These are phyloP conservation scores for Falco rusticolus DNA, from an alignment of 2,797 vertebrate genomes.

Conservation along the genomic window DNA sequence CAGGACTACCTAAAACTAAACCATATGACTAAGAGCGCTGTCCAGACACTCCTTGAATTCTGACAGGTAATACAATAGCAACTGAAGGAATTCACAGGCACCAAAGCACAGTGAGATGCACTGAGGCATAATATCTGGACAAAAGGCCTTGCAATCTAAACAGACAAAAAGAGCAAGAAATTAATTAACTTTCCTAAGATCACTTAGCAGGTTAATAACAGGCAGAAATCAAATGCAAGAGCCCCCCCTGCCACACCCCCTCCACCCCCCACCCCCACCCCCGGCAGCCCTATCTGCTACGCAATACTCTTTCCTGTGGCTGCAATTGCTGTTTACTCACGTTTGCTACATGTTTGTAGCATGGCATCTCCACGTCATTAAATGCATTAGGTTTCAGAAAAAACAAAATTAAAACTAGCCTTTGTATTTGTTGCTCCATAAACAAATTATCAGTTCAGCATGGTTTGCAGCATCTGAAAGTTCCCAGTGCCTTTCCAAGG, in stretches of 20 bases:
- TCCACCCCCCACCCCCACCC: too few relatives aligned
- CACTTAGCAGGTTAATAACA: not conserved
- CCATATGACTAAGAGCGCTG: too few relatives aligned
- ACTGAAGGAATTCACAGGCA: not conserved
- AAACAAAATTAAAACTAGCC: not conserved
- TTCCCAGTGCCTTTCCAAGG: not conserved
- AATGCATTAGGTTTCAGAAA: not conserved
- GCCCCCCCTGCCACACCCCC: too few relatives aligned
- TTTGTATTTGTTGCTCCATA: not conserved
- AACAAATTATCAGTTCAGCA: not conserved
- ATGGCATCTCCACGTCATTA: not conserved
- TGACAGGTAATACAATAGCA: not conserved
- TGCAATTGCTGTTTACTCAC: not conserved
- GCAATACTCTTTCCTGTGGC: not conserved
- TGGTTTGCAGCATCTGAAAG: not conserved
- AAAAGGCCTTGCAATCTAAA: not conserved
- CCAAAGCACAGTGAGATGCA: not conserved
- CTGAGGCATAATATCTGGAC: accelerated
- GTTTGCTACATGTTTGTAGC: not conserved
- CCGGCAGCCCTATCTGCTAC: not conserved
- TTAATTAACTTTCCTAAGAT: not conserved
- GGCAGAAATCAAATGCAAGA: not conserved
- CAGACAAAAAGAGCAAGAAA: not conserved
- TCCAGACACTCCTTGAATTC: too few relatives aligned
- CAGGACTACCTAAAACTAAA: too few relatives aligned